These are phyloP conservation scores for Eretmocerus hayati DNA, from an alignment of 2,888 invertebrate species.

Conservation along the genomic window DNA sequence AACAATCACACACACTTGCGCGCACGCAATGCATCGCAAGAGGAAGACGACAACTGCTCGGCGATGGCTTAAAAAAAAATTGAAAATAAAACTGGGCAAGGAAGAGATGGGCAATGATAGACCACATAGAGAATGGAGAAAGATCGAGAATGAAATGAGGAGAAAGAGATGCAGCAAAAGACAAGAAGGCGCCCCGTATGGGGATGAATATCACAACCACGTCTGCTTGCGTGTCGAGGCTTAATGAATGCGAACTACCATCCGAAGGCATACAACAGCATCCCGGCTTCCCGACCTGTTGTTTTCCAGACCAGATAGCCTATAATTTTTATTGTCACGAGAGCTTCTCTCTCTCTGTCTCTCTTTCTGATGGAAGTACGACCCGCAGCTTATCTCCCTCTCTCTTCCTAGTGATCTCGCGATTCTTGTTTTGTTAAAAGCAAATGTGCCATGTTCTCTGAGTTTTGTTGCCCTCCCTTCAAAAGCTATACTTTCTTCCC, in stretches of 20 bases:
- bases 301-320: constrained; percentile 57
- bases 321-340: constrained; percentile 59
- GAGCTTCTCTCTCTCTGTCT: too few species aligned
- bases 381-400: constrained; percentile 37
- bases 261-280: constrained; percentile 35
- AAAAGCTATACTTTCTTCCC: constrained; percentile 5
- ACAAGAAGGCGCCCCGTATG: background rate
- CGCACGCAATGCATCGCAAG: too few species aligned
- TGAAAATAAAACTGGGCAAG: too few species aligned
- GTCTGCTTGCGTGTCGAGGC: constrained; percentile 50
- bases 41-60: too few species aligned
- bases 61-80: too few species aligned
- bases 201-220: constrained; percentile 24
- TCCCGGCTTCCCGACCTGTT: constrained; percentile 47
- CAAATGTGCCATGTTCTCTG: constrained; percentile 35
- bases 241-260: constrained; percentile 58
- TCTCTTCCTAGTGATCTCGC: too few species aligned
- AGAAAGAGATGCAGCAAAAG: background rate
- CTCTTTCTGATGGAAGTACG: constrained; percentile 49
- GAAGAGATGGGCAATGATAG: too few species aligned
- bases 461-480: constrained; percentile 41
- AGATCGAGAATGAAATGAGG: background rate
- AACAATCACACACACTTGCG: too few species aligned
- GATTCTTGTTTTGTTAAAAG: constrained; percentile 42
- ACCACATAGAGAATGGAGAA: constrained; percentile 1